Evolutionary conservation across 2,888 invertebrate species (phyloP).

Genomic region (Eulithis prunata): DNA sequence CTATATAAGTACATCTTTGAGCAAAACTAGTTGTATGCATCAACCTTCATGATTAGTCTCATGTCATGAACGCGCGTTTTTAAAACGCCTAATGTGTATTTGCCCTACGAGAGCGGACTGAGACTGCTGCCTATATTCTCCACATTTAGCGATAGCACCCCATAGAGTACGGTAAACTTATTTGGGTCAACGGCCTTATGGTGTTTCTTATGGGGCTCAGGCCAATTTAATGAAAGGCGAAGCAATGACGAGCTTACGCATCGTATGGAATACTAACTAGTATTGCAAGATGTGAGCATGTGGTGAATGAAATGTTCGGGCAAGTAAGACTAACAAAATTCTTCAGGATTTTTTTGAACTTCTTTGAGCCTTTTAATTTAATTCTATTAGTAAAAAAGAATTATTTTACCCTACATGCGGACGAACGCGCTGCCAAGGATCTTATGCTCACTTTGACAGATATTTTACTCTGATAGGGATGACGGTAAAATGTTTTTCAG

Average conservation of each 20-base stretch:
- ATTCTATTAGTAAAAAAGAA: too few relatives aligned
- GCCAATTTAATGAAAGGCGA: constrained; percentile 6
- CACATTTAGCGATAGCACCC: not conserved
- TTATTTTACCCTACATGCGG: too few relatives aligned
- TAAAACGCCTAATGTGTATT: not conserved
- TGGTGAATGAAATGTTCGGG: not conserved
- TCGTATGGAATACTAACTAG: not conserved
- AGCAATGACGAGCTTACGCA: not conserved
- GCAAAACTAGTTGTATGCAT: too few relatives aligned
- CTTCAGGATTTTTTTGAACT: too few relatives aligned
- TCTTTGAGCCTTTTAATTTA: too few relatives aligned
- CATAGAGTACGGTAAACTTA: constrained; percentile 9
- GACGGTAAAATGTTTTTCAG: too few relatives aligned
- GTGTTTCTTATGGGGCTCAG: constrained; percentile 12
- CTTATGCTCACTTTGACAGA: too few relatives aligned
- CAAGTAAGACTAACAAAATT: not conserved
- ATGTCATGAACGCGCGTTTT: not conserved
- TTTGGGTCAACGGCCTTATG: constrained; percentile 16
- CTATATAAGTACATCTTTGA: too few relatives aligned
- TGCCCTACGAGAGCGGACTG: not conserved
- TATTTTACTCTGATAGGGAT: too few relatives aligned
- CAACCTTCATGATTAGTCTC: too few relatives aligned
- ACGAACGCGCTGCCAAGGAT: too few relatives aligned
- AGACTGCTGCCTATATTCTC: not conserved
- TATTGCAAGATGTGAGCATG: not conserved